Base-by-base conservation (phyloP, 2,113 vertebrate species). In the Arenaria interpres region DNA sequence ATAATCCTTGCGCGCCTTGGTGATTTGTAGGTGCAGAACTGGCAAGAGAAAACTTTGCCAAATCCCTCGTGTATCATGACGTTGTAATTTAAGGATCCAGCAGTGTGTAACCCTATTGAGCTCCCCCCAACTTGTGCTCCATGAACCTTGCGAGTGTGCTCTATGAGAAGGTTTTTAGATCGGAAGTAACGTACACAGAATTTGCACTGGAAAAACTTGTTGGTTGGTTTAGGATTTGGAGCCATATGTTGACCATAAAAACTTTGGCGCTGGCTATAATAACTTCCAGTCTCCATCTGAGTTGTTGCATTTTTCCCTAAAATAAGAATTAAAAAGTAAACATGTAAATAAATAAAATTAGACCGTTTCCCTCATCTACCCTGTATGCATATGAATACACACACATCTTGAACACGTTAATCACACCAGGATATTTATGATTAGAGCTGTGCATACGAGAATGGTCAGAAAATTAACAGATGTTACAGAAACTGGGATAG, bases 141-240 rank as follows among this genome's bases (percentile, higher is more conserved):
- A 74, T 99, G 99, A 92, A 99, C 98, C 95, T 99, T 99, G 93
- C 97, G 98, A 63, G 98, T 99, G 94, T 99, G 99, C 93, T 99
- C 99, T 86, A 98, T 98, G 89, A 99, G 98, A 91, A 99, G 98
- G 77, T 98, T 98, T 98, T 99, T 99, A 64, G 99, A 99, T 98
- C 98, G 98, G 98, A 99, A 99, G 97, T 99, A 99, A 96, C 98
- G 99, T 90, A 99, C 98, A 63, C 99, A 99, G 97, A 99, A 99
- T 98, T 99, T 99, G 98, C 99, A 99, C 96, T 99, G 99, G 96
- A 99, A 99, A 98, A 99, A 99, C 48, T 98, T 98, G 95, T 76
- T 96, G 46, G 80, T 91, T 93, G 98, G 94, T 96, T 98, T 98
- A 53, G 98, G 88, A 96, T 97, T 97, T 96, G 98, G 95, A 97